A percentile compares a stretch with the other conserved stretches of the same genome.
phyloP scores from a whole-genome alignment of 2,797 vertebrate species.

The Argyrosomus regius region DNA sequence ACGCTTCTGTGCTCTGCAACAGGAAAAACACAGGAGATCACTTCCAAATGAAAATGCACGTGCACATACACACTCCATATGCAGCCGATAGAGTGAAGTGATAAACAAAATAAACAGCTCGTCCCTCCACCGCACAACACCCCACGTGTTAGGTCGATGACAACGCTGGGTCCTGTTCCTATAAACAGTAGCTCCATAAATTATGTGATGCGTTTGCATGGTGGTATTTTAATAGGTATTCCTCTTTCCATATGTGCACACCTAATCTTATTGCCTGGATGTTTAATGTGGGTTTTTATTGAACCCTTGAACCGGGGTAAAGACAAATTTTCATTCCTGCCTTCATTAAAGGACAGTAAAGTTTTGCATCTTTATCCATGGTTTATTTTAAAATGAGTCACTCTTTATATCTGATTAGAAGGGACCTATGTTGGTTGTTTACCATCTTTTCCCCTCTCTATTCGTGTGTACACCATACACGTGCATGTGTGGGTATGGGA shows the following conservation, averaged over 20 bases:
- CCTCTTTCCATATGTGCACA: conserved; percentile 41
- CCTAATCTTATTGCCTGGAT: conserved; percentile 28
- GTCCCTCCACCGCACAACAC: conserved; percentile 47
- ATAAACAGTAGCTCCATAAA: conserved; percentile 55
- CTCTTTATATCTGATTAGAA: conserved; percentile 11
- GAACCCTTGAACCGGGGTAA: conserved; percentile 32
- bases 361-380: conserved; percentile 27
- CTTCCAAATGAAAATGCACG: conserved; percentile 82
- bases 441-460: conserved; percentile 12
- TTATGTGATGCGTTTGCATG: conserved; percentile 38
- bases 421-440: conserved; percentile 51
- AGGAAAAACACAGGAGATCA: conserved; percentile 90
- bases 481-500: conserved; percentile 37
- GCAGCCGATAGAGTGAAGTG: conserved; percentile 58
- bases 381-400: conserved; percentile 40
- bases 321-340: conserved; percentile 50
- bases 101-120: conserved; percentile 71
- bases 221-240: conserved; percentile 39
- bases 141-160: conserved; percentile 57
- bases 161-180: conserved; percentile 47
- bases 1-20: conserved; percentile 93
- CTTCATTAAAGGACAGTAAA: conserved; percentile 46
- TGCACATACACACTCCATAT: conserved; percentile 33
- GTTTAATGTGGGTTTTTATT: conserved; percentile 60
- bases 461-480: conserved; percentile 30